Evolutionary conservation across 2,113 vertebrate species (phyloP).

Genomic region (Hippocampus mohnikei): DNA sequence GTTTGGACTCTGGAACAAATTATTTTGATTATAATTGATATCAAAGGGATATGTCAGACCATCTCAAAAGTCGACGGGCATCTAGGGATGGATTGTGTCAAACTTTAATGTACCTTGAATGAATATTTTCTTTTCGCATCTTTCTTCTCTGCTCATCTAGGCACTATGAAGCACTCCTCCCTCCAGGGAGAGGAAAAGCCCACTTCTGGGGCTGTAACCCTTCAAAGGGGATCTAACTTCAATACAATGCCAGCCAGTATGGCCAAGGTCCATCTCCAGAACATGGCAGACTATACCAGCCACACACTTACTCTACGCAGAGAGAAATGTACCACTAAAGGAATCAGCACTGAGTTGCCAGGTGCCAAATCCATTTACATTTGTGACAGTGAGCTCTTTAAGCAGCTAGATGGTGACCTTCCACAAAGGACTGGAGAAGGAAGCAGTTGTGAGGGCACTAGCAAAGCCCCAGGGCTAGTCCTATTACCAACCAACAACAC

Average conservation of each 20-base stretch:
- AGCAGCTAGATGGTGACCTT: constrained; percentile 89
- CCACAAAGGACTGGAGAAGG: constrained; percentile 81
- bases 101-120: background rate
- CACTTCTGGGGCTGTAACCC: constrained; percentile 75
- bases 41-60: background rate
- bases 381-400: constrained; percentile 94
- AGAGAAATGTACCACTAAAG: constrained; percentile 80
- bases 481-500: constrained; percentile 86
- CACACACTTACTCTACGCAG: constrained; percentile 90
- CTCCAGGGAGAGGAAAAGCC: constrained; percentile 90
- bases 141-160: constrained; percentile 62
- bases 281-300: constrained; percentile 88
- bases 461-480: constrained; percentile 78
- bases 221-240: constrained; percentile 87
- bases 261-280: constrained; percentile 93
- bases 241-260: constrained; percentile 96
- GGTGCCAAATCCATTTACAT: constrained; percentile 89
- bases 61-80: background rate
- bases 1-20: background rate
- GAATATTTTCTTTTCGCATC: background rate
- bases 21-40: background rate
- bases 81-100: background rate
- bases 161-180: constrained; percentile 84
- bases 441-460: constrained; percentile 63
- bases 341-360: constrained; percentile 74